Evolutionary conservation across 2,888 invertebrate species (phyloP).

Genomic region (Polydrusus cervinus): DNA sequence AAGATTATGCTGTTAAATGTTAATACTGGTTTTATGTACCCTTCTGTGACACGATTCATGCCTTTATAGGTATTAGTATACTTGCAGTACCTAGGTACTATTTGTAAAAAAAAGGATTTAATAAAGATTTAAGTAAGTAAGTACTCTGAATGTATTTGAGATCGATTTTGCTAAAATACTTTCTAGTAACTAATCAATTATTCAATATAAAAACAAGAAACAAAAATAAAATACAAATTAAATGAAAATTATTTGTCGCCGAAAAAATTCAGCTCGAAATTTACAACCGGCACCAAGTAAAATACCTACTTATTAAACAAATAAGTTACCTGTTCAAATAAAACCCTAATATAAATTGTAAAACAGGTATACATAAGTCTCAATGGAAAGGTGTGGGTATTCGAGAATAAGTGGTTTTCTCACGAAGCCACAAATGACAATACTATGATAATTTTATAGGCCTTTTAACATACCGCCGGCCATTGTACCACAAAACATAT

Average conservation of each 20-base stretch:
- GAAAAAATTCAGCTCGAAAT: conserved; percentile 15
- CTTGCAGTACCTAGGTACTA: no score
- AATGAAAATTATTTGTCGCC: conserved; percentile 1
- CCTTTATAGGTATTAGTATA: no score
- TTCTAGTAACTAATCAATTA: not conserved
- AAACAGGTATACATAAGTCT: conserved; percentile 52
- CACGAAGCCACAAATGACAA: conserved; percentile 53
- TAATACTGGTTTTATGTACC: no score
- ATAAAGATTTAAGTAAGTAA: no score
- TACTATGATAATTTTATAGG: conserved; percentile 53
- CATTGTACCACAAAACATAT: conserved; percentile 45
- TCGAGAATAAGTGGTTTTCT: conserved; percentile 53
- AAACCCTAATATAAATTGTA: conserved; percentile 53
- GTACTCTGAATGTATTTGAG: no score
- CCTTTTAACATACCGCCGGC: conserved; percentile 47
- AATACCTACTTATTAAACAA: conserved; percentile 49
- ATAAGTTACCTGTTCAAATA: conserved; percentile 54
- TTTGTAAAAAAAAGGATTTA: no score
- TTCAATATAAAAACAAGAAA: not conserved
- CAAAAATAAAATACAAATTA: no score
- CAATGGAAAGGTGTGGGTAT: conserved; percentile 53
- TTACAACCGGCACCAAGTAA: conserved; percentile 26
- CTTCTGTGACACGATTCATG: no score
- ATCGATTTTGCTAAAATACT: no score
- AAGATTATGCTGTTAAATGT: no score